Evolutionary conservation across 2,797 vertebrate species (phyloP).

Genomic region (Hydrolagus colliei): DNA sequence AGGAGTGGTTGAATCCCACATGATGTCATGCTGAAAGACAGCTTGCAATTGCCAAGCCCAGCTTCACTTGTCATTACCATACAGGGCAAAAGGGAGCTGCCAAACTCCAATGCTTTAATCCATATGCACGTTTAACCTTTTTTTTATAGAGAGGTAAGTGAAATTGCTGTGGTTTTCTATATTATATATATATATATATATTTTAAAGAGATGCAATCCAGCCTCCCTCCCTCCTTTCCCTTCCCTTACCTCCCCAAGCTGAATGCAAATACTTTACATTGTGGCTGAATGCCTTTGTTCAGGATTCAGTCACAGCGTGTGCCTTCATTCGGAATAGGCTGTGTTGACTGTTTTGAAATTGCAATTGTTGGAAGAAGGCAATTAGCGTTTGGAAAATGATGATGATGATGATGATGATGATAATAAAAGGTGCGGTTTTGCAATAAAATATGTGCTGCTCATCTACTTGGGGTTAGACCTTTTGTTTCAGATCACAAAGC

Average conservation of each 20-base stretch:
- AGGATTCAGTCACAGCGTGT: not conserved
- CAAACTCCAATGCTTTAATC: slow-evolving; percentile 27
- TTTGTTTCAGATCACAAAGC: slow-evolving; percentile 24
- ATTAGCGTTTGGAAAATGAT: not conserved
- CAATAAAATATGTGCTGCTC: slow-evolving; percentile 17
- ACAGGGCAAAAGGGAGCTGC: not conserved
- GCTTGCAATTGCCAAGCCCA: slow-evolving; percentile 9
- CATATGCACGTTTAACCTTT: slow-evolving; percentile 21
- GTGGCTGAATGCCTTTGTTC: not conserved
- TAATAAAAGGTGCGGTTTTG: slow-evolving; percentile 27
- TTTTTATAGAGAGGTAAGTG: slow-evolving; percentile 21
- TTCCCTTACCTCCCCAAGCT: not conserved
- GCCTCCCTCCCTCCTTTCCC: not conserved
- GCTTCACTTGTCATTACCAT: not conserved
- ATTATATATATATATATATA: no score
- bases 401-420: no score
- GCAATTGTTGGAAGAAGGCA: not conserved
- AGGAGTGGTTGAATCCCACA: slow-evolving; percentile 26
- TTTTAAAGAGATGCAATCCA: not conserved
- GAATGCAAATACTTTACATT: slow-evolving; percentile 8
- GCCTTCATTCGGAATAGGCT: not conserved
- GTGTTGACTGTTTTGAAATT: not conserved
- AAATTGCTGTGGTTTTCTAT: not conserved
- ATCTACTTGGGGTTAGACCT: not conserved
- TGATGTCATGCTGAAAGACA: slow-evolving; percentile 21